Evolutionary conservation across 2,888 invertebrate genomes (phyloP).

Genomic region (Cephus pulcher): DNA sequence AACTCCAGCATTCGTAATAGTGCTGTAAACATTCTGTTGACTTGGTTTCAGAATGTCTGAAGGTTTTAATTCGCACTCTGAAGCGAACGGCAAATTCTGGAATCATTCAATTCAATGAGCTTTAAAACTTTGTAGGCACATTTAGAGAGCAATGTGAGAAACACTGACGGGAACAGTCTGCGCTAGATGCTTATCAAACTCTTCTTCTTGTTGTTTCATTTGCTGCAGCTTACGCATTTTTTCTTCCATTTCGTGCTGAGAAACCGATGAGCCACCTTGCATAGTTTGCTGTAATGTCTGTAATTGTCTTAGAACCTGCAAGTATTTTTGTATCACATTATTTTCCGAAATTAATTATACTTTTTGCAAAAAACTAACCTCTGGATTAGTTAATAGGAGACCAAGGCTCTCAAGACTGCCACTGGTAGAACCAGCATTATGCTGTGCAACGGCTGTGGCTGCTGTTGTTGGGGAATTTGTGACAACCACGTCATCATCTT

Average conservation of each 20-base stretch:
- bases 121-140: not conserved
- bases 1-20: constrained; percentile 44
- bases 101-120: constrained; percentile 32
- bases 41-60: constrained; percentile 59
- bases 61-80: constrained; percentile 75
- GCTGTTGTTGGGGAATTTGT: constrained; percentile 65
- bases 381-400: constrained; percentile 60
- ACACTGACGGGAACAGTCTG: constrained; percentile 76
- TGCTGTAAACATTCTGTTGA: constrained; percentile 42
- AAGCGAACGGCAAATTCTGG: constrained; percentile 74
- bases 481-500: constrained; percentile 75
- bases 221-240: constrained; percentile 76
- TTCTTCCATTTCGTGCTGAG: constrained; percentile 77
- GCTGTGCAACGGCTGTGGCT: constrained; percentile 47
- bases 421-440: constrained; percentile 46
- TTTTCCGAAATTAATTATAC: constrained; percentile 71
- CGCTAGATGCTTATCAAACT: constrained; percentile 80
- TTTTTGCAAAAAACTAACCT: constrained; percentile 34
- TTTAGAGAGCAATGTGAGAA: not conserved
- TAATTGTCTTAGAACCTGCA: constrained; percentile 84
- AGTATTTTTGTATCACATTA: not conserved
- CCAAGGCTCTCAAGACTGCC: constrained; percentile 61
- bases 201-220: constrained; percentile 80
- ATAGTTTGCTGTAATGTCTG: constrained; percentile 78
- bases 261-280: constrained; percentile 56